Conservation (phyloP, 2,888 invertebrate species). For the Eudiplozoon nipponicum region DNA sequence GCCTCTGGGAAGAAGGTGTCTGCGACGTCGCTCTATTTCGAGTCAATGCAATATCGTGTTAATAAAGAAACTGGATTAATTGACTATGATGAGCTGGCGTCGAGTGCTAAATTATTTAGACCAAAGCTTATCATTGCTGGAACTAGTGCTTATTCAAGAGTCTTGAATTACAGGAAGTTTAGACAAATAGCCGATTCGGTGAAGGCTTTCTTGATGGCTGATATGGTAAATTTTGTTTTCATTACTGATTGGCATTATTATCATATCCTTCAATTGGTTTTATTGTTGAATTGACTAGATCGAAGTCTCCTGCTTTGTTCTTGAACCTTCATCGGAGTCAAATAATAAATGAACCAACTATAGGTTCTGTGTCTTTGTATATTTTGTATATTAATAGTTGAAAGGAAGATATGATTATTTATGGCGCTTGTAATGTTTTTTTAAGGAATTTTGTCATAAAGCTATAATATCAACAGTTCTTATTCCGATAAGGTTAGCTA, state of each 20-base stretch:
- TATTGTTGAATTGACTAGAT: slow-evolving; percentile 35
- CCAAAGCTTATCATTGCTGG: slow-evolving; percentile 70
- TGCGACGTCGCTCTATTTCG: slow-evolving; percentile 81
- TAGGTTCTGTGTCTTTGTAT: too few species aligned
- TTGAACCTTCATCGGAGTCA: too few species aligned
- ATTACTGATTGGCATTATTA: too few species aligned
- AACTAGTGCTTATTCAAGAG: slow-evolving; percentile 30
- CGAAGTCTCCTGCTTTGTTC: slow-evolving; percentile 55
- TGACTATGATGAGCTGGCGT: slow-evolving; percentile 56
- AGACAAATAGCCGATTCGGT: slow-evolving; percentile 25
- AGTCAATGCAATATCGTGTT: slow-evolving; percentile 76
- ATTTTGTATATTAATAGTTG: too few species aligned
- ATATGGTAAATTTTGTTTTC: slow-evolving; percentile 43
- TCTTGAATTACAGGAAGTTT: slow-evolving; percentile 31
- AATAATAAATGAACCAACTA: too few species aligned
- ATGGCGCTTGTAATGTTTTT: too few species aligned
- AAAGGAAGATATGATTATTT: too few species aligned
- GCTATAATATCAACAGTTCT: too few species aligned
- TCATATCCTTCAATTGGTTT: too few species aligned
- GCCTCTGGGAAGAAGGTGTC: slow-evolving; percentile 55
- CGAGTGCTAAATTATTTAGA: slow-evolving; percentile 51
- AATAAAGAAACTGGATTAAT: slow-evolving; percentile 50
- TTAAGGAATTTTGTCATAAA: too few species aligned
- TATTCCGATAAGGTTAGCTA: too few species aligned
- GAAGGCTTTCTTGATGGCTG: slow-evolving; percentile 22